These are phyloP conservation scores for Schizothorax lantsangensis DNA, from an alignment of 2,797 vertebrate genomes.

Conservation along the genomic window DNA sequence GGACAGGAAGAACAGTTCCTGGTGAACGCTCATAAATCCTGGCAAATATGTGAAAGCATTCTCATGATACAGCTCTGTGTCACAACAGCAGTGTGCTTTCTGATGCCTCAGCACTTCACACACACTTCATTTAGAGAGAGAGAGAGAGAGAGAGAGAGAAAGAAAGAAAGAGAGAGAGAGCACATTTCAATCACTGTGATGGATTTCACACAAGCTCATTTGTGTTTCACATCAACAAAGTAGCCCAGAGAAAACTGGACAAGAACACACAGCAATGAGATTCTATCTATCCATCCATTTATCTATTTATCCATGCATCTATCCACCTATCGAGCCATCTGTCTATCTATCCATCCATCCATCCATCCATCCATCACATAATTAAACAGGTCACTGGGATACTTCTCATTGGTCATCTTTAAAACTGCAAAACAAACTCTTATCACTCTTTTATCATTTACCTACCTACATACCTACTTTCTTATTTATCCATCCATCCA, in stretches of 20 bases:
- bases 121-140: constrained; percentile 48
- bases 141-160: constrained; percentile 5
- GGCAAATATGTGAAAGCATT: constrained; percentile 28
- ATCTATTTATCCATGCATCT: background rate
- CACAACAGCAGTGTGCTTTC: constrained; percentile 27
- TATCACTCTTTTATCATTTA: background rate
- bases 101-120: constrained; percentile 55
- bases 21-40: constrained; percentile 47
- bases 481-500: background rate
- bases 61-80: constrained; percentile 35
- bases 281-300: background rate
- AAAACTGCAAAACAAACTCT: background rate
- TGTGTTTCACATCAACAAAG: constrained; percentile 37
- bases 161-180: background rate
- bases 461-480: background rate
- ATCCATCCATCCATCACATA: background rate
- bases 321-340: background rate
- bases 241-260: background rate
- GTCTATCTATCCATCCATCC: background rate
- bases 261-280: constrained; percentile 6
- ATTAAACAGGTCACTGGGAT: background rate
- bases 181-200: constrained; percentile 46
- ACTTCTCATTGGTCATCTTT: background rate
- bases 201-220: constrained; percentile 33
- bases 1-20: constrained; percentile 8